Conservation (phyloP, 2,888 invertebrate genomes). For the Molorchus minor region DNA sequence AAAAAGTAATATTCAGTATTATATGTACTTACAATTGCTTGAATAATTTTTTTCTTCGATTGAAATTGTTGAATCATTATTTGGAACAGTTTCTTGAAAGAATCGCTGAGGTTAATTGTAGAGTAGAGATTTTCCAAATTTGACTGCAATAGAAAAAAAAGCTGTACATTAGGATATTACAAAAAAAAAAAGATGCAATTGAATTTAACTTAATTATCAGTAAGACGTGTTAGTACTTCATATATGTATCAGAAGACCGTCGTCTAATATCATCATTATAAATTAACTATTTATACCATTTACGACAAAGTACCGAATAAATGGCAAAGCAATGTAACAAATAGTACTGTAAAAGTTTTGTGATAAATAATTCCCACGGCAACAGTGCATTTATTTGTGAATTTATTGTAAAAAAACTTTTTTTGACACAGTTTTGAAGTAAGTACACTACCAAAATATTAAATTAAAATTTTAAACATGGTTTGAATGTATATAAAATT, state of each 20-base stretch:
- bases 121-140: conserved; percentile 44
- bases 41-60: conserved; percentile 21
- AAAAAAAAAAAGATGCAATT: background rate
- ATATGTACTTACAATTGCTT: conserved; percentile 27
- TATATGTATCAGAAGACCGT: conserved; percentile 55
- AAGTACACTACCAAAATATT: background rate
- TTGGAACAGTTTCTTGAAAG: conserved; percentile 28
- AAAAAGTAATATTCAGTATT: conserved; percentile 9
- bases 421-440: background rate
- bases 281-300: background rate
- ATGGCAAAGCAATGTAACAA: background rate
- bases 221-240: conserved; percentile 44
- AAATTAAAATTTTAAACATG: no score
- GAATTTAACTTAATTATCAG: conserved; percentile 27
- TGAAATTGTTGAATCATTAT: conserved; percentile 32
- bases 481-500: no score
- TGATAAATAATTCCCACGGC: background rate
- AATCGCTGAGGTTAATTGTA: conserved; percentile 41
- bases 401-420: background rate
- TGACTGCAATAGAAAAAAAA: conserved; percentile 43
- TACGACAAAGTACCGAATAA: conserved; percentile 1
- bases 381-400: background rate
- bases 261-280: conserved; percentile 50
- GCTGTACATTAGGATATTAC: background rate
- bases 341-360: background rate